These are phyloP conservation scores for Peromyscus polionotus DNA, from an alignment of 2,113 vertebrate genomes.

Conservation along the genomic window DNA sequence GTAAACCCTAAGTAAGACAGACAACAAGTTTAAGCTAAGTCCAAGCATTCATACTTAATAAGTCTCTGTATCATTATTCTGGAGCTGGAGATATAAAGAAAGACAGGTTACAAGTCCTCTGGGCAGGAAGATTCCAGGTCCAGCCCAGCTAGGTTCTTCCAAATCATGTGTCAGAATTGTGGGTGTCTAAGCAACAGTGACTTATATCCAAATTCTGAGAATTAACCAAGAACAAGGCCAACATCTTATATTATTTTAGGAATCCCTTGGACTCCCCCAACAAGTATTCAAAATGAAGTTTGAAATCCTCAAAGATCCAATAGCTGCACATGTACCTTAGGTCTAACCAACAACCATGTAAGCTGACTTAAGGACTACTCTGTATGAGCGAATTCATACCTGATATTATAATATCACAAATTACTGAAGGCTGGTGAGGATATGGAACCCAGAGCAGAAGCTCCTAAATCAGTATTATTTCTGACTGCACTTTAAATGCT, in stretches of 20 bases:
- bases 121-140: neutral
- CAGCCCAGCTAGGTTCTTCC: neutral
- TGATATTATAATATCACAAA: neutral
- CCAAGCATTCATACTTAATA: no score
- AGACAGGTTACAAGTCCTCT: no score
- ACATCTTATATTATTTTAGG: neutral
- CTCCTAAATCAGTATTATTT: neutral
- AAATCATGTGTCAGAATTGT: neutral
- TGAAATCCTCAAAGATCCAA: neutral
- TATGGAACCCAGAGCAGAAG: neutral
- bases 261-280: neutral
- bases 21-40: no score
- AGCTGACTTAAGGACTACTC: neutral
- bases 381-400: neutral
- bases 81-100: no score
- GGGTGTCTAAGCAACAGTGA: neutral
- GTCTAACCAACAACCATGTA: neutral
- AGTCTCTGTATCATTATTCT: no score
- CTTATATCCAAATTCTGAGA: neutral
- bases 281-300: neutral
- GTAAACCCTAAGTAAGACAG: neutral
- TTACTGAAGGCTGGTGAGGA: neutral
- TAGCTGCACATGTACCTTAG: accelerated
- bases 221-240: no score
- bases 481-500: neutral